Conservation (phyloP, 2,888 invertebrate genomes). For the Alsophila aescularia region DNA sequence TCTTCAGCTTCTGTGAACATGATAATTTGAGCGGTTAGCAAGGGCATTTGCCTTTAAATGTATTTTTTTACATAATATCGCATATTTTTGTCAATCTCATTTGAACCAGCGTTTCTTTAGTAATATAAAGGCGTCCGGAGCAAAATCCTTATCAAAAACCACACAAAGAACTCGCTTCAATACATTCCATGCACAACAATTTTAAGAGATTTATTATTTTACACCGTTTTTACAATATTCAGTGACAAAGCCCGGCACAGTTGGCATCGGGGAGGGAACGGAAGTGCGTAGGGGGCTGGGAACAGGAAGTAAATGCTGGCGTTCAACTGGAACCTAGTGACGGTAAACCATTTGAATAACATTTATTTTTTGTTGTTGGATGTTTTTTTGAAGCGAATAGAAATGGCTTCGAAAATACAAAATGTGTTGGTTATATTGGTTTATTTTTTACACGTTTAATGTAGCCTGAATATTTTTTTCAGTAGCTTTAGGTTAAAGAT, state of each 20-base stretch:
- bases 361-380: slow-evolving; percentile 16
- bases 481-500: too few species aligned
- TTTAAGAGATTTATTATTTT: slow-evolving; percentile 46
- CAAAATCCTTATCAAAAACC: too few species aligned
- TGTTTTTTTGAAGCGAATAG: slow-evolving; percentile 23
- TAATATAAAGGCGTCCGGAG: too few species aligned
- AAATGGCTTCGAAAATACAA: slow-evolving; percentile 8
- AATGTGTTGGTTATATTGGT: too few species aligned
- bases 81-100: too few species aligned
- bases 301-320: slow-evolving; percentile 33
- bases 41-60: too few species aligned
- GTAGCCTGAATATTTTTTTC: neutral
- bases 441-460: neutral
- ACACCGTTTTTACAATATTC: slow-evolving; percentile 48
- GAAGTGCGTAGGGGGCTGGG: slow-evolving; percentile 20
- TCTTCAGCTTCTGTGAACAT: too few species aligned
- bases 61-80: too few species aligned
- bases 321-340: slow-evolving; percentile 33
- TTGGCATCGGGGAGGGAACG: slow-evolving; percentile 22
- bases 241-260: slow-evolving; percentile 39
- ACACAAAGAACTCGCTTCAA: neutral
- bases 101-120: too few species aligned
- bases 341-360: slow-evolving; percentile 35
- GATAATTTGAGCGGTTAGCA: too few species aligned
- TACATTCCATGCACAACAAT: slow-evolving; percentile 10